Base-by-base conservation (phyloP, 2,113 vertebrate species). In the Leptocoma aspasia region DNA sequence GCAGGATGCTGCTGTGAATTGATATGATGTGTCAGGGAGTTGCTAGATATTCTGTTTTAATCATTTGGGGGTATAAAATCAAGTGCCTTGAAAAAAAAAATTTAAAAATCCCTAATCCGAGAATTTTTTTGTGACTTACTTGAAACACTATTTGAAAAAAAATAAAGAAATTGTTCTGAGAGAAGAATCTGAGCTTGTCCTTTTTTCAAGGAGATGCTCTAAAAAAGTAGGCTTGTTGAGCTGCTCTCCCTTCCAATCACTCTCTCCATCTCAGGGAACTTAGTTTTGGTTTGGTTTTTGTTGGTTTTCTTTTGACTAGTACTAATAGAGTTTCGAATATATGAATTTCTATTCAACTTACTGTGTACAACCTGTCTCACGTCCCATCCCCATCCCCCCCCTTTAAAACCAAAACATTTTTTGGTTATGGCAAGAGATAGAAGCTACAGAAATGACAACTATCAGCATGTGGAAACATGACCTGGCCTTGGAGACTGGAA, bases 331-430 rank as follows among this genome's bases (percentile, higher is more conserved):
- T 31, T 81, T 93, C 15, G 52, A 52, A 70, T 10, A 28, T 9
- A 68, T 8, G 2, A 82, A 82, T 31, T 70, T 30, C 28, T 7
- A 44, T 77, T 86, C 27, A 64, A 49, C 2, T 61, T 61, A 37
- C 3, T 30, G 5, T 33, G 21, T 80, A 15, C 22, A 44, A 1
- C 2, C 44, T 31, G 5, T 49, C 31, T n/a, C 35, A 44, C 2
- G 0, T 52, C 1, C 41, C 7, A 27, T 60, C 14, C 3, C n/a
- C n/a, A n/a, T n/a, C n/a, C 3, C 7, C n/a, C 2, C 3, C 4
- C 5, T 35, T n/a, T n/a, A n/a, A n/a, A n/a, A n/a, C 6, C 17
- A 68, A 76, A 21, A 57, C 5, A 1, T 18, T 37, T 81, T 49
- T 86, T 59, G 2, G 22, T 63, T 71, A 49, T 6, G 65, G 9